Percentiles rank a stretch among this genome's conserved stretches.
phyloP scores from a whole-genome alignment of 2,888 invertebrate genomes.

The Lasioglossum zephyrum region DNA sequence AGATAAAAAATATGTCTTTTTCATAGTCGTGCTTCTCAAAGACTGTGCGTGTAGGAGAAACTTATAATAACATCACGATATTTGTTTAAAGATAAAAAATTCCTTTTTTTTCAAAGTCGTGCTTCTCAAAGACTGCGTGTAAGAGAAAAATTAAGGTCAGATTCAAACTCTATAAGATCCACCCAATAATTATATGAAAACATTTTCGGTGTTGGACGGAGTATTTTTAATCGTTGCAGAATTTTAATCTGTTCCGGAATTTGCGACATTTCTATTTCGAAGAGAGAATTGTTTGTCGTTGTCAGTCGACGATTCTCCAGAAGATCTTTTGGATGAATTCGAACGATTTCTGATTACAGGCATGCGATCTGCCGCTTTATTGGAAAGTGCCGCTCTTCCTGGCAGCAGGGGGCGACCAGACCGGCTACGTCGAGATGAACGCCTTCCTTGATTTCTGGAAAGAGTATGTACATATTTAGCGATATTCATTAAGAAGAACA shows the following conservation, averaged over 20 bases:
- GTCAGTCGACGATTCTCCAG: not conserved
- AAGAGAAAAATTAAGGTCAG: too few relatives aligned
- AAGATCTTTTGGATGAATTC: not conserved
- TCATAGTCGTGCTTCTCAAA: too few relatives aligned
- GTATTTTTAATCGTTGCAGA: not conserved
- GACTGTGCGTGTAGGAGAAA: too few relatives aligned
- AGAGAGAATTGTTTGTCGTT: not conserved
- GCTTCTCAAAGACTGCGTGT: too few relatives aligned
- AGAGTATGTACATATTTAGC: conserved; percentile 89
- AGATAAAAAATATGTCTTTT: too few relatives aligned
- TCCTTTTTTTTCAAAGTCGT: too few relatives aligned
- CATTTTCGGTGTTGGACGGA: too few relatives aligned
- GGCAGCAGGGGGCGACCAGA: conserved; percentile 91
- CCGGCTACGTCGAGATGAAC: conserved; percentile 91
- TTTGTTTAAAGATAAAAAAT: too few relatives aligned
- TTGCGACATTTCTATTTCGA: not conserved
- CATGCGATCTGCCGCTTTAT: conserved; percentile 96
- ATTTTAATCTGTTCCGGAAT: not conserved
- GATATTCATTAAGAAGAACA: not conserved
- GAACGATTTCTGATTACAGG: conserved; percentile 85
- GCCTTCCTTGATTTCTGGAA: conserved; percentile 96
- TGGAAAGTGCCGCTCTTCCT: conserved; percentile 99
- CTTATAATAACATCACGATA: too few relatives aligned
- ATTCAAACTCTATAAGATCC: too few relatives aligned
- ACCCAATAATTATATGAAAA: too few relatives aligned